Evolutionary conservation across 1,140 invertebrate species (phyloP), one percentile per base, ranked within the genome.

Genomic region (Lepidotrigona ventralis): DNA sequence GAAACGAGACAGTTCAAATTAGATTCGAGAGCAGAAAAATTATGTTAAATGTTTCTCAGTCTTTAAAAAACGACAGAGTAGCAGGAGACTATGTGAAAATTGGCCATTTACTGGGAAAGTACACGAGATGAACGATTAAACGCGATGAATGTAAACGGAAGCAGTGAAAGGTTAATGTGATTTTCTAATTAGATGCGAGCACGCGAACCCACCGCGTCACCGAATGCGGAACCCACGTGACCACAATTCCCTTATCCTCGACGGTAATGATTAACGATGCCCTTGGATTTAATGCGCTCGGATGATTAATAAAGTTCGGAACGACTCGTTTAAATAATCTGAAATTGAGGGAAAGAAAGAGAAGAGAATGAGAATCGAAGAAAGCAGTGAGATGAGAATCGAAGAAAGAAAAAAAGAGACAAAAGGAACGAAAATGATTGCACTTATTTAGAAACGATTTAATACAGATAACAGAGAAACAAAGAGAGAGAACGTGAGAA

Each of bases 261-360:
- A 33, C 19, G 39, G 19, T 19, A 15, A 77, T 78, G 66, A 78
- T 82, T 77, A 78, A 77, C 75, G 64, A 76, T 60, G 46, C 2
- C 15, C 3, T 8, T n/a, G 21, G 70, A 53, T 21, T 51, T 19
- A 58, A 72, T 26, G 54, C 21, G 19, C 46, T 9, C 12, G 23
- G 29, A 81, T 64, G 53, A 74, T 81, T 64, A 74, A 81, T 74
- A 74, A 74, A 51, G 26, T 58, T 60, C n/a, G n/a, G 19, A 63
- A 33, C 78, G 39, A 51, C n/a, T 39, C 69, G 68, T 46, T 14
- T 21, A 56, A 46, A 58, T 19, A 19, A 8, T 26, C 17, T 54
- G 6, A n/a, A 26, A 46, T 26, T 9, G 54, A 56, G 54, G 39
- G 53, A 12, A 26, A 21, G 39, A n/a, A 1, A 21, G 2, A 4